Evolutionary conservation across 2,797 vertebrate genomes (phyloP), one percentile per base, ranked within the genome.

Genomic region (Rhynchotus rufescens): DNA sequence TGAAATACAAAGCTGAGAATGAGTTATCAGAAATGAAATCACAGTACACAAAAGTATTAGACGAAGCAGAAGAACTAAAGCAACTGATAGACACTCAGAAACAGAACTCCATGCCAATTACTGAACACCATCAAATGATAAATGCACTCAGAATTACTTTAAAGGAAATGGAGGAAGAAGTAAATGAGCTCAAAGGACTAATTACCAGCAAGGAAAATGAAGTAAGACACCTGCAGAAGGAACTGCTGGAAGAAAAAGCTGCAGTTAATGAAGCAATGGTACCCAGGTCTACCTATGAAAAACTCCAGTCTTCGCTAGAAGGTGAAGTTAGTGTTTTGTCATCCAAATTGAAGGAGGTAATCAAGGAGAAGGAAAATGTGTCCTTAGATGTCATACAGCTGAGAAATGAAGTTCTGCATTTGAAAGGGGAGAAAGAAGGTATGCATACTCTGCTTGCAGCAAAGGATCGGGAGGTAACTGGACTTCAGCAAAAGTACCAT

Each of bases 311-410:
- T 6, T 97, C 98, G 3, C 94, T 99, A 68, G 98, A 99, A 95
- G 92, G 94, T 1, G 98, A 99, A 96, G 97, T 98, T 87, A 98
- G 82, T 82, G 95, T 96, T 68, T 95, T 99, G 93, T 98, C 98
- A 20, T 97, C 97, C 42, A 98, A 98, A 84, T 97, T 99, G 90
- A 98, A 98, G 95, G 98, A 98, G 57, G 98, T 98, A 4, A 94
- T 98, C 32, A 98, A 98, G 93, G 99, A 99, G 93, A 99, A 98
- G 96, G 99, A 99, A 45, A 98, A 98, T 77, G 96, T 98, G 97
- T 98, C 98, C 32, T 96, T 98, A 54, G 98, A 99, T 93, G 98
- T 97, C 30, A 96, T 97, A 14, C 98, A 98, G 9, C 97, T 98
- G 7, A 98, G 98, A 98, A 98, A 98, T 92, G 98, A 99, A 94